Conservation (phyloP, 2,113 vertebrate genomes). For the Caranx melampygus region DNA sequence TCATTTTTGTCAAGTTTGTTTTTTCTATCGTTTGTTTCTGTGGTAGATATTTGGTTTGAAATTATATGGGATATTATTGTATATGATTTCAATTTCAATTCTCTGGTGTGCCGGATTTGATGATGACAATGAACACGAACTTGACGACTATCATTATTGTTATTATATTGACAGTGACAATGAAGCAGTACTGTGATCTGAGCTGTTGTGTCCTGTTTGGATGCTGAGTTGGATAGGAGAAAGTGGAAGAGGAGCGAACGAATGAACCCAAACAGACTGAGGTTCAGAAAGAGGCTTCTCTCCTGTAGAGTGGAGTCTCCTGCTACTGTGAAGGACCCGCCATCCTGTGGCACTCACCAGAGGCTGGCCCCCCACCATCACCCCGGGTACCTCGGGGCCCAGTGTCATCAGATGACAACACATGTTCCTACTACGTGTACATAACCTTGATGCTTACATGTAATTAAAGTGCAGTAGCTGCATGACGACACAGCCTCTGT, state of each 20-base stretch:
- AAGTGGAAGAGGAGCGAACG: conserved; percentile 21
- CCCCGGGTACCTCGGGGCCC: conserved; percentile 13
- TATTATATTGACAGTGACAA: conserved; percentile 36
- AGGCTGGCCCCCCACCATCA: conserved; percentile 20
- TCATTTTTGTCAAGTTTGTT: conserved; percentile 73
- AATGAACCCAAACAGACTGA: conserved; percentile 40
- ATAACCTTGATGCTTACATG: conserved; percentile 81
- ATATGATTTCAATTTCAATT: conserved; percentile 70
- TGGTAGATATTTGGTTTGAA: conserved; percentile 77
- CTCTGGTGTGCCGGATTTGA: conserved; percentile 68
- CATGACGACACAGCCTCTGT: conserved; percentile 83
- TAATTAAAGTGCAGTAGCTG: conserved; percentile 83
- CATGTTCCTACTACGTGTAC: conserved; percentile 75
- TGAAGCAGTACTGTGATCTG: conserved; percentile 74
- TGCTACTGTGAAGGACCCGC: conserved; percentile 74
- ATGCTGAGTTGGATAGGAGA: conserved; percentile 44
- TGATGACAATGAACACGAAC: conserved; percentile 63
- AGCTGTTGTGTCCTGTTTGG: conserved; percentile 66
- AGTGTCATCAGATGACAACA: conserved; percentile 68
- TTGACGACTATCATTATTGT: conserved; percentile 69
- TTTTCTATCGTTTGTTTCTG: conserved; percentile 77
- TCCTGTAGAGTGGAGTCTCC: conserved; percentile 59
- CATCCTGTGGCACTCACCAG: conserved; percentile 48
- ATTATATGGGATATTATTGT: conserved; percentile 71
- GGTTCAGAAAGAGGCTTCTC: conserved; percentile 42